Evolutionary conservation across 2,888 invertebrate species (phyloP), one percentile per base, ranked within the genome.

Genomic region (Papilio demoleus): DNA sequence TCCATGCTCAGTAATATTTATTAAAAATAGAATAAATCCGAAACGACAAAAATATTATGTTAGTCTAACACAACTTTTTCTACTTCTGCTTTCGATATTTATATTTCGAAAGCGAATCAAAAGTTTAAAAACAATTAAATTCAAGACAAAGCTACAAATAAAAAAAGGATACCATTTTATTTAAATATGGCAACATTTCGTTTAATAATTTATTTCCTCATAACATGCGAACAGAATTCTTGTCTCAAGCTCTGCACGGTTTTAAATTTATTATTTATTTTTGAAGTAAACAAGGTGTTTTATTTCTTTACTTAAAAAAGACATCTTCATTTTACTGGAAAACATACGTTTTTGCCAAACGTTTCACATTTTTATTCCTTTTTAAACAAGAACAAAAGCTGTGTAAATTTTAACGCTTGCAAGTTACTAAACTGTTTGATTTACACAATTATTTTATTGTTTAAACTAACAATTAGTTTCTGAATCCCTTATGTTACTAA

Each of bases 261-360:
- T 31, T 56, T 56, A 17, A 31, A 3, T 9, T 56, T 56, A 56
- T 56, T 31, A 56, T 56, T 56, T 31, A 56, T 56, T 31, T 56
- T n/a, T 31, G n/a, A n/a, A 56, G 27, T 56, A 56, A 53, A 31
- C 27, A 56, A 56, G 22, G 36, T 56, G 22, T 19, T 50, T 60
- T 61, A 67, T 60, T 67, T 64, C 24, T 53, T 67, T 67, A 14
- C 53, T 50, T 53, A 40, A 50, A n/a, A 65, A 58, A 66, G 31
- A 63, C 45, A 27, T 65, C 42, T 65, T 19, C n/a, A 34, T 19
- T 58, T 31, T 5, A 53, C 40, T 31, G 40, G 17, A 31, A 50
- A 58, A 59, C 34, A 59, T 17, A 47, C 31, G 22, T 42, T 62
- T 67, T 38, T 70, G 58, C 67, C 61, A 67, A 61, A 60, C 17